phyloP scores from a whole-genome alignment of 2,113 vertebrate species.

The Tragelaphus scriptus region DNA sequence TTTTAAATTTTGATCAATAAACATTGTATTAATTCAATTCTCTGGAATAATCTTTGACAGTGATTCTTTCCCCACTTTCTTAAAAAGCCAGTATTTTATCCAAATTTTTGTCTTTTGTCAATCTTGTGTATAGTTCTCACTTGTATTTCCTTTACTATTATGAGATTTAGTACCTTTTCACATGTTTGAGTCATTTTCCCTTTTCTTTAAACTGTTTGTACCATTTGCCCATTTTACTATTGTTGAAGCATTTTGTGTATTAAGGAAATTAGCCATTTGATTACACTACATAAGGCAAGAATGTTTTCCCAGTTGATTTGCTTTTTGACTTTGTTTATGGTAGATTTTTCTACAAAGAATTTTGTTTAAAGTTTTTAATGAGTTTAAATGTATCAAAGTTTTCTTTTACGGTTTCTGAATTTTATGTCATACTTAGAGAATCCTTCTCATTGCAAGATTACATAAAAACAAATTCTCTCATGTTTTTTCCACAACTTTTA shows the following conservation, averaged over 20 bases:
- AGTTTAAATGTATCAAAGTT: neutral
- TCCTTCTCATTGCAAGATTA: neutral
- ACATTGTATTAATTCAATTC: neutral
- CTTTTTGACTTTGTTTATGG: neutral
- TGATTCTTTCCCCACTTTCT: neutral
- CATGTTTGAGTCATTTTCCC: neutral
- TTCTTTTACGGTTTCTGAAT: slow-evolving; percentile 24
- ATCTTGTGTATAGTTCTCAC: neutral
- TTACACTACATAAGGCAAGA: neutral
- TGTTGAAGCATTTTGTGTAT: neutral
- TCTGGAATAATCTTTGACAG: neutral
- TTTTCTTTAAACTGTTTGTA: neutral
- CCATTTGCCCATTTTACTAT: neutral
- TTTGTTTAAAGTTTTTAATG: neutral
- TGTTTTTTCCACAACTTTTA: neutral
- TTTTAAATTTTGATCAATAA: neutral
- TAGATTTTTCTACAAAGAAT: neutral
- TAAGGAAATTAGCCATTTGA: neutral
- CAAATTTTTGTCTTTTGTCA: neutral
- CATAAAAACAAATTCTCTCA: neutral
- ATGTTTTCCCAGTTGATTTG: neutral
- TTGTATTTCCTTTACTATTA: neutral
- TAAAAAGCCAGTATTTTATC: neutral
- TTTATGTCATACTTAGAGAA: neutral
- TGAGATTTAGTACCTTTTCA: neutral